Percentiles rank a stretch among this genome's conserved stretches.
Evolutionary conservation across 2,888 invertebrate genomes (phyloP).

Genomic region (Brachycybe producta): DNA sequence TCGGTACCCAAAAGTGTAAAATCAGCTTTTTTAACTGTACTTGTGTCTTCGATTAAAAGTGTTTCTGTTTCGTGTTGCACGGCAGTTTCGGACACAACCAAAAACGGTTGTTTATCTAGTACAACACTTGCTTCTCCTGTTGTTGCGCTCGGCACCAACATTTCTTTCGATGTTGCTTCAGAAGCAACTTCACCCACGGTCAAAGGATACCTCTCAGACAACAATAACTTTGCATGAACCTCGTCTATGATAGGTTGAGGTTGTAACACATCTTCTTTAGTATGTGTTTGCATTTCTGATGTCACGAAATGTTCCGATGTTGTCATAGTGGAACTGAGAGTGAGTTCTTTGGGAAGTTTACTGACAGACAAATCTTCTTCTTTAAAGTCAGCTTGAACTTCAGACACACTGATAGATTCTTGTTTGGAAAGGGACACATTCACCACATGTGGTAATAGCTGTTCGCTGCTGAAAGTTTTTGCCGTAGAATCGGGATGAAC

Average conservation of each 20-base stretch:
- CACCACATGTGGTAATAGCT: background rate
- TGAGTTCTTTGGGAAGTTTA: slow-evolving; percentile 4
- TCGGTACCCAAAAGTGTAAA: slow-evolving; percentile 10
- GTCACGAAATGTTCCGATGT: slow-evolving; percentile 7
- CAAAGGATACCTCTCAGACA: slow-evolving; percentile 5
- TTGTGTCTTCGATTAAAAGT: slow-evolving; percentile 4
- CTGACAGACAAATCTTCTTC: slow-evolving; percentile 1
- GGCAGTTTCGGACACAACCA: slow-evolving; percentile 14
- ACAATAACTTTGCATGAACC: slow-evolving; percentile 1
- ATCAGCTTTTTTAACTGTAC: slow-evolving; percentile 10
- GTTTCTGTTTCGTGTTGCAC: slow-evolving; percentile 10
- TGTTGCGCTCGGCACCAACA: background rate
- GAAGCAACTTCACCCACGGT: slow-evolving; percentile 1
- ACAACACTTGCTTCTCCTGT: slow-evolving; percentile 13
- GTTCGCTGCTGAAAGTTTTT: background rate
- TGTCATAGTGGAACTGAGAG: background rate
- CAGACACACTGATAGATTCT: slow-evolving; percentile 5
- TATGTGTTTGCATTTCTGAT: slow-evolving; percentile 2
- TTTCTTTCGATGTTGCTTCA: slow-evolving; percentile 12
- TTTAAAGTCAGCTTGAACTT: slow-evolving; percentile 3
- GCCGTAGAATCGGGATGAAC: background rate
- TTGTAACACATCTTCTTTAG: slow-evolving; percentile 12
- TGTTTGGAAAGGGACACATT: slow-evolving; percentile 6
- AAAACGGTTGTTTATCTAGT: slow-evolving; percentile 9
- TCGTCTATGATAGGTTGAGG: background rate